A percentile compares a stretch with the other conserved stretches of the same genome.
Conservation (phyloP, 2,113 vertebrate species). For the Oncorhynchus mykiss region DNA sequence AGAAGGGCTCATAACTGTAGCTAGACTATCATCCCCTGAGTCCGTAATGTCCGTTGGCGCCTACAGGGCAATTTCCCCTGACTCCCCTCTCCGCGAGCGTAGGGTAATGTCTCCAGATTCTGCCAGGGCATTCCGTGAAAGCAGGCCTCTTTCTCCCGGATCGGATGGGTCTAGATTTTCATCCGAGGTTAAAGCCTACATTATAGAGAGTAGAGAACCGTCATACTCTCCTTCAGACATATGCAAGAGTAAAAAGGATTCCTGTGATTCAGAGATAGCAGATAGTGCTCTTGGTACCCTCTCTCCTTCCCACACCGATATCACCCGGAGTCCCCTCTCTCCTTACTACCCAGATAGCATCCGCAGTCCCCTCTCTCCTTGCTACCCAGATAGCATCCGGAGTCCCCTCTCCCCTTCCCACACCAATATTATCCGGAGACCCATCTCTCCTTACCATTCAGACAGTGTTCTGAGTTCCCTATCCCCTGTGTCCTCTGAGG, state of each 20-base stretch:
- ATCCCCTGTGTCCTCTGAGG: not conserved
- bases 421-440: no score
- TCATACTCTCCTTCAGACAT: not conserved
- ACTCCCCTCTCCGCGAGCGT: conserved; percentile 34
- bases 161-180: conserved; percentile 23
- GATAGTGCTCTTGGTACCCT: no score
- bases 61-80: conserved; percentile 59
- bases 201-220: conserved; percentile 16
- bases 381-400: no score
- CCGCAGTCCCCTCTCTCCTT: not conserved
- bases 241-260: not conserved
- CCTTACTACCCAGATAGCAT: no score
- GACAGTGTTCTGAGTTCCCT: conserved; percentile 4
- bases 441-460: not conserved
- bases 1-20: conserved; percentile 11
- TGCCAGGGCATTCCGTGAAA: conserved; percentile 18
- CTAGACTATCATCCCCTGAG: conserved; percentile 57
- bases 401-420: not conserved
- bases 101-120: conserved; percentile 24
- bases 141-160: conserved; percentile 12
- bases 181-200: conserved; percentile 13
- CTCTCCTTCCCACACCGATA: no score
- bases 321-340: no score
- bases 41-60: conserved; percentile 60
- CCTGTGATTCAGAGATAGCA: not conserved